phyloP scores from a whole-genome alignment of 2,888 invertebrate genomes.

The Nomada goodeniana region DNA sequence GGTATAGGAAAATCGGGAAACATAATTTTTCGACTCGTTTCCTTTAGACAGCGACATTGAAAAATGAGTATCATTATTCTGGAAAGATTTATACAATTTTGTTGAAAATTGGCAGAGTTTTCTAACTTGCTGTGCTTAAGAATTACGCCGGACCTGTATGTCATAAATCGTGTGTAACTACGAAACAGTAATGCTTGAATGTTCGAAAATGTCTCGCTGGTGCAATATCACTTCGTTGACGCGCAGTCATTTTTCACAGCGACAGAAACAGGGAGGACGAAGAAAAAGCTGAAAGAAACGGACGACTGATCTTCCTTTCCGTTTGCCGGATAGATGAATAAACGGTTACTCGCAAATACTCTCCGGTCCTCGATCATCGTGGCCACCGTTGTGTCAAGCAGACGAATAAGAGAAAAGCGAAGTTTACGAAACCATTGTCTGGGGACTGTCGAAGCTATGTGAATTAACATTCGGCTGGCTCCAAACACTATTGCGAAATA shows the following conservation, averaged over 20 bases:
- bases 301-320: slow-evolving; percentile 26
- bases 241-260: slow-evolving; percentile 32
- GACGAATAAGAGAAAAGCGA: slow-evolving; percentile 43
- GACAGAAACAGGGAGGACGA: background rate
- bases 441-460: slow-evolving; percentile 35
- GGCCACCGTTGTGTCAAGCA: slow-evolving; percentile 37
- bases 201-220: background rate
- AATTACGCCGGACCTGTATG: too few species aligned
- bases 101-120: too few species aligned
- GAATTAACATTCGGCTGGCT: slow-evolving; percentile 34
- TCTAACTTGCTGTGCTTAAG: too few species aligned
- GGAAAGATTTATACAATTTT: too few species aligned
- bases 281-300: background rate
- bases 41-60: too few species aligned
- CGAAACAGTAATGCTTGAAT: background rate
- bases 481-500: slow-evolving; percentile 39
- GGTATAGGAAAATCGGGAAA: background rate
- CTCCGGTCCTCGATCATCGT: slow-evolving; percentile 54
- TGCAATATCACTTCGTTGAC: background rate
- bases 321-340: slow-evolving; percentile 28
- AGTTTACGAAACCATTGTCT: slow-evolving; percentile 46
- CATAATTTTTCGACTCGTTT: too few species aligned
- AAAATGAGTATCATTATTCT: too few species aligned
- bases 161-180: background rate
- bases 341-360: slow-evolving; percentile 48